A percentile compares a stretch with the other conserved stretches of the same genome.
Evolutionary conservation across 2,113 vertebrate genomes (phyloP).

Genomic region (Acanthochromis polyacanthus): DNA sequence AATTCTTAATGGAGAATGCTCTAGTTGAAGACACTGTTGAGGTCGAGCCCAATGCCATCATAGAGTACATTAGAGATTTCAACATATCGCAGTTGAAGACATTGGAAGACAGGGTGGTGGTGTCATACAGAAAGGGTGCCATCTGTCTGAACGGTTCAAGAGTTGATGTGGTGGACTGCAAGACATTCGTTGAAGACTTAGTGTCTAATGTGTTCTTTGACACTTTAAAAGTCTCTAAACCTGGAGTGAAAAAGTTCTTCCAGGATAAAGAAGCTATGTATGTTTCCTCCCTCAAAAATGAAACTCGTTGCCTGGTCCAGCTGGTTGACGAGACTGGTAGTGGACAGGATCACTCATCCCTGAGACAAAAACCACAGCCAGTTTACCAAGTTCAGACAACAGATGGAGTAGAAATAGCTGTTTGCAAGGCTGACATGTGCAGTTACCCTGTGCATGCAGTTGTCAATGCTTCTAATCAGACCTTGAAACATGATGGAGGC

Average conservation of each 20-base stretch:
- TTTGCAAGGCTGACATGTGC: constrained; percentile 84
- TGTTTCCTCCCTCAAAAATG: constrained; percentile 39
- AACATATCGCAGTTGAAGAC: constrained; percentile 55
- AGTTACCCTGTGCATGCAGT: constrained; percentile 81
- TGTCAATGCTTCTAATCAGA: constrained; percentile 82
- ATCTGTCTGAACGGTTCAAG: constrained; percentile 85
- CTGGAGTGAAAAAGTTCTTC: constrained; percentile 86
- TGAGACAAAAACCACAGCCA: neutral
- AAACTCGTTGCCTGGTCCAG: constrained; percentile 83
- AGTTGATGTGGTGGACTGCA: constrained; percentile 67
- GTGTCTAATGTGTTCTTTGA: constrained; percentile 71
- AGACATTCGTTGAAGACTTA: constrained; percentile 46
- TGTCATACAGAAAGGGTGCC: constrained; percentile 71
- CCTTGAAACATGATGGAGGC: constrained; percentile 76
- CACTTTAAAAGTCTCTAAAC: constrained; percentile 71
- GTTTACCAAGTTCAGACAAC: constrained; percentile 53
- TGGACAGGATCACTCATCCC: neutral
- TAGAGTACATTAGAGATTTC: constrained; percentile 80
- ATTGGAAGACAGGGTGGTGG: constrained; percentile 62
- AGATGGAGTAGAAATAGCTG: constrained; percentile 81
- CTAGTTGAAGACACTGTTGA: constrained; percentile 70
- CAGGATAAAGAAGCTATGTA: constrained; percentile 67
- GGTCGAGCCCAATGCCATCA: constrained; percentile 46
- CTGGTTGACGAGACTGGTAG: constrained; percentile 67
- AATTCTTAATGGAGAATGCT: constrained; percentile 84